Evolutionary conservation across 1,140 invertebrate species (phyloP).

Genomic region (Drosophila ironensis): DNA sequence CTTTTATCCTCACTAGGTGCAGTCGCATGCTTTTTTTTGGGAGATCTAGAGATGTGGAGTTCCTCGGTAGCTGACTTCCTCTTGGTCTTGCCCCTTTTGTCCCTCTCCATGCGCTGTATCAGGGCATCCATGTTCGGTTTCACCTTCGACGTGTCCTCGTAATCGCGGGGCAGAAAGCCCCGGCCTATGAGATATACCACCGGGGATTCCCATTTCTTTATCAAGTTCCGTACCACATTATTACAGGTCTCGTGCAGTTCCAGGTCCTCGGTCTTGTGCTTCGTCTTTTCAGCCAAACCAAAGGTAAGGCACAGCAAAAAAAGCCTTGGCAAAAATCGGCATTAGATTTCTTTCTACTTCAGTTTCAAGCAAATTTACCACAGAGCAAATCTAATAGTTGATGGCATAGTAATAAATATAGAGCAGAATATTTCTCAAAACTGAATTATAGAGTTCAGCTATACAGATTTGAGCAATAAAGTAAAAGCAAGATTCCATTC

Average conservation of each 20-base stretch:
- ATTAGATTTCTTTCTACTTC: too few relatives aligned
- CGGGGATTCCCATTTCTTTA: conserved; percentile 60
- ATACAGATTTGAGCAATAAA: too few relatives aligned
- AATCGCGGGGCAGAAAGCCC: conserved; percentile 54
- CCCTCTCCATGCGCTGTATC: conserved; percentile 30
- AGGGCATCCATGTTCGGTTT: conserved; percentile 53
- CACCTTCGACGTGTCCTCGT: conserved; percentile 46
- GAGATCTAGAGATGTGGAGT: background rate
- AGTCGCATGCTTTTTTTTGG: background rate
- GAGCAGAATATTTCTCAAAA: too few relatives aligned
- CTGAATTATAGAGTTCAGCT: too few relatives aligned
- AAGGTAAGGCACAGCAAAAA: background rate
- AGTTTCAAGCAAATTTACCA: too few relatives aligned
- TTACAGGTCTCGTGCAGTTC: conserved; percentile 20
- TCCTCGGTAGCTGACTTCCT: too few relatives aligned
- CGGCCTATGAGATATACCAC: conserved; percentile 39
- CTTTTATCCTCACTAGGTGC: too few relatives aligned
- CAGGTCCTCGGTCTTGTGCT: background rate
- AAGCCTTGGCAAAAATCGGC: too few relatives aligned
- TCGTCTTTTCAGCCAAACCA: background rate
- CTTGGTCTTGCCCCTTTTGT: background rate
- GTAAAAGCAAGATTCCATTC: too few relatives aligned
- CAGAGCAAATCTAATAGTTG: too few relatives aligned
- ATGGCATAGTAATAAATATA: too few relatives aligned
- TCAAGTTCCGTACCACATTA: conserved; percentile 45